A percentile compares a stretch with the other conserved stretches of the same genome.
Evolutionary conservation across 2,888 invertebrate species (phyloP).

Genomic region (Thereva unica): DNA sequence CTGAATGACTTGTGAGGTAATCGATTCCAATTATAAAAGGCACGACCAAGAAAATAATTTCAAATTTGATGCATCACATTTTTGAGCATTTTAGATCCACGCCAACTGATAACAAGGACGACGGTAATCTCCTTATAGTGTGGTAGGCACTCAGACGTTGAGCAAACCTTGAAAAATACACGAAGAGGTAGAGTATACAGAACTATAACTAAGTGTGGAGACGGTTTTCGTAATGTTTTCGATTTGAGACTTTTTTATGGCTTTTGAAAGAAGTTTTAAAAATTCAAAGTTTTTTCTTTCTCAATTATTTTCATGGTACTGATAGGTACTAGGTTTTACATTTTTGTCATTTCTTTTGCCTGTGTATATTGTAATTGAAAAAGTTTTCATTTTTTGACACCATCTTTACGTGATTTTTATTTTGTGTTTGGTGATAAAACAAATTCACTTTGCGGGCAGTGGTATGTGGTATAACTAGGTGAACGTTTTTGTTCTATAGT

Average conservation of each 20-base stretch:
- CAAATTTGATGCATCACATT: conserved; percentile 42
- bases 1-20: conserved; percentile 37
- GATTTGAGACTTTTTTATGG: conserved; percentile 18
- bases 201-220: conserved; percentile 2
- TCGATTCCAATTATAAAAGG: conserved; percentile 49
- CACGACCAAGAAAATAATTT: conserved; percentile 45
- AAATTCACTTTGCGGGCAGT: too few relatives aligned
- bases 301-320: conserved; percentile 23
- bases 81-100: conserved; percentile 45
- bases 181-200: conserved; percentile 18
- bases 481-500: too few relatives aligned
- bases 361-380: too few relatives aligned
- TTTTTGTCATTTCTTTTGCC: conserved; percentile 2
- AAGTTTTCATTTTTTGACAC: conserved; percentile 13
- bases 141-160: conserved; percentile 21
- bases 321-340: conserved; percentile 8
- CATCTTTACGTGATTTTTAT: background rate
- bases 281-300: conserved; percentile 7
- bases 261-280: conserved; percentile 8
- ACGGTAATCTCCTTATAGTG: conserved; percentile 40
- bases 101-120: conserved; percentile 45
- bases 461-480: too few relatives aligned
- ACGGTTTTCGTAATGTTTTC: conserved; percentile 1
- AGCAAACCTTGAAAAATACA: too few relatives aligned
- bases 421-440: too few relatives aligned